Evolutionary conservation across 2,797 vertebrate genomes (phyloP).

Genomic region (Sebastolobus altivelis): DNA sequence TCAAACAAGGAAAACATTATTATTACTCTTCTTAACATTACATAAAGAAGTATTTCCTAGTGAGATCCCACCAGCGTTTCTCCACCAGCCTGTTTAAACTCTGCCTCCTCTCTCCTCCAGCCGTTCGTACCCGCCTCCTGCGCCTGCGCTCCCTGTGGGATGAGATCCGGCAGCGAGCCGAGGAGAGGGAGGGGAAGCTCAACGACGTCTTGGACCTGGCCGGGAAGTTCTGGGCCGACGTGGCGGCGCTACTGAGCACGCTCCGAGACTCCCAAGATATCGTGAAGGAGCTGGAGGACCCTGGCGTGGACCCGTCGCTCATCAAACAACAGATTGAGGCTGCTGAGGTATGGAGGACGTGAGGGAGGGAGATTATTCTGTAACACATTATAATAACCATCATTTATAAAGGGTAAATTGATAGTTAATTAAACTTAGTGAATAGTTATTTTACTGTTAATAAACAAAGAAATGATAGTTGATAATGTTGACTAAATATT

Average conservation of each 20-base stretch:
- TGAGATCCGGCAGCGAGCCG: slow-evolving; percentile 95
- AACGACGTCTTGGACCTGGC: slow-evolving; percentile 95
- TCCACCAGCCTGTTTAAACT: background rate
- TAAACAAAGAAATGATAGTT: no score
- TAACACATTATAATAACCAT: no score
- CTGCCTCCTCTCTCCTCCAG: slow-evolving; percentile 58
- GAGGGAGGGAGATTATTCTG: no score
- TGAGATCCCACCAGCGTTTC: background rate
- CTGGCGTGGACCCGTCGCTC: slow-evolving; percentile 97
- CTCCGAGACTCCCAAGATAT: slow-evolving; percentile 97
- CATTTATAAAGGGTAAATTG: no score
- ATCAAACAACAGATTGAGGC: slow-evolving; percentile 99
- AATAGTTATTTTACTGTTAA: no score
- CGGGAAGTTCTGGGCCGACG: slow-evolving; percentile 98
- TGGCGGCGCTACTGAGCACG: slow-evolving; percentile 95
- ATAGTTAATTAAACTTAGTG: no score
- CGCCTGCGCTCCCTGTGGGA: slow-evolving; percentile 97
- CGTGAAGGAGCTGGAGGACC: slow-evolving; percentile 95
- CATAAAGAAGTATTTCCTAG: background rate
- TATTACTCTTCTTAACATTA: background rate
- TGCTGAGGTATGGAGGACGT: slow-evolving; percentile 88
- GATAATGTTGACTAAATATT: no score
- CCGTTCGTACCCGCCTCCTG: slow-evolving; percentile 89
- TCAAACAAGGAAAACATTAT: slow-evolving; percentile 23
- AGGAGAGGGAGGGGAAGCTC: slow-evolving; percentile 95